These are phyloP conservation scores for Hedya salicella DNA, from an alignment of 2,888 invertebrate genomes.

Conservation along the genomic window DNA sequence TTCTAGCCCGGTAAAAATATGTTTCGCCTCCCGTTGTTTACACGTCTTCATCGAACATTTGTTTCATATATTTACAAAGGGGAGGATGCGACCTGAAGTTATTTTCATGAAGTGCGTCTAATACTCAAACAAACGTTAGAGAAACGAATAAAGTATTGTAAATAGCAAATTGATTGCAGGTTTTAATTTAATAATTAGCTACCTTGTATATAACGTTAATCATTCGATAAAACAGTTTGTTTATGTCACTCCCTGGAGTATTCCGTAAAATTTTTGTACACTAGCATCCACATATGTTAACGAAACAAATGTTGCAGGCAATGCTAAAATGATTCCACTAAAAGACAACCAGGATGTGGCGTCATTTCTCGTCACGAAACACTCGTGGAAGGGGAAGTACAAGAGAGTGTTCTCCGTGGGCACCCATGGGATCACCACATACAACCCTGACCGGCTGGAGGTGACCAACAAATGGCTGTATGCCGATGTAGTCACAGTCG, in stretches of 20 bases:
- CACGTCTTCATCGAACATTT: constrained; percentile 74
- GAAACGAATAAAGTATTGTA: not conserved
- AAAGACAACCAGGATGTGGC: constrained; percentile 98
- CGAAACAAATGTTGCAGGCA: constrained; percentile 61
- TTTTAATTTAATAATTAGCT: constrained; percentile 32
- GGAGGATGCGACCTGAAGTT: constrained; percentile 67
- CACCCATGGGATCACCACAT: constrained; percentile 97
- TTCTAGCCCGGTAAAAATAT: constrained; percentile 49
- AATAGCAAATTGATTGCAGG: not conserved
- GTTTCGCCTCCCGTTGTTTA: constrained; percentile 71
- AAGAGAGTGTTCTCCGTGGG: constrained; percentile 99
- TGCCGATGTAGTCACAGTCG: constrained; percentile 90
- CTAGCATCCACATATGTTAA: not conserved
- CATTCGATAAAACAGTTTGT: constrained; percentile 25
- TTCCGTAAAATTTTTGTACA: not conserved
- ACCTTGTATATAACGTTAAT: constrained; percentile 28
- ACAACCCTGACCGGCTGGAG: constrained; percentile 89
- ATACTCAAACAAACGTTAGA: not conserved
- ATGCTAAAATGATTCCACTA: constrained; percentile 91
- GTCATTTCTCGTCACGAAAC: constrained; percentile 98
- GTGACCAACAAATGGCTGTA: constrained; percentile 97
- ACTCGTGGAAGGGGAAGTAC: constrained; percentile 99
- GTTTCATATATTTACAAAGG: constrained; percentile 77
- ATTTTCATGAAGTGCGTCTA: constrained; percentile 38
- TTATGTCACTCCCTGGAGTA: constrained; percentile 13